phyloP scores from a whole-genome alignment of 2,888 invertebrate species.

The Drosophila suboccidentalis region DNA sequence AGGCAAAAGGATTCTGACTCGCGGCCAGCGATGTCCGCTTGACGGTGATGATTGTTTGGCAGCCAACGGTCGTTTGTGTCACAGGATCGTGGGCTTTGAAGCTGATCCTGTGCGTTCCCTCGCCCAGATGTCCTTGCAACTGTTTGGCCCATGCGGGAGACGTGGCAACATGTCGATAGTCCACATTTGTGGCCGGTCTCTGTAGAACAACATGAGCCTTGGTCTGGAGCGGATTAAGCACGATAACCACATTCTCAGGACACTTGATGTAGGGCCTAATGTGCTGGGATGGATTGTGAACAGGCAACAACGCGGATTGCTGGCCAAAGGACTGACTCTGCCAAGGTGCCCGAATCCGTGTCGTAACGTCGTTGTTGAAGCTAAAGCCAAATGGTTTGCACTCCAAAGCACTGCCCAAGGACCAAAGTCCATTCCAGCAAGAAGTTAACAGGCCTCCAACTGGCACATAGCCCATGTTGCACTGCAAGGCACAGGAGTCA shows the following conservation, averaged over 20 bases:
- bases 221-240: conserved; percentile 85
- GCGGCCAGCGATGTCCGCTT: conserved; percentile 80
- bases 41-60: conserved; percentile 88
- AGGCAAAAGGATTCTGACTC: conserved; percentile 48
- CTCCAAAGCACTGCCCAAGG: conserved; percentile 78
- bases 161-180: conserved; percentile 88
- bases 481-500: too few relatives aligned
- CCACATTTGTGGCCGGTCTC: conserved; percentile 88
- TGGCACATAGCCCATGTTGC: conserved; percentile 86
- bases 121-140: conserved; percentile 87
- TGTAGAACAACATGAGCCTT: conserved; percentile 86
- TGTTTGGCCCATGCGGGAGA: conserved; percentile 88
- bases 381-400: conserved; percentile 67
- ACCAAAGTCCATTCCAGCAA: conserved; percentile 84
- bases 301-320: background rate
- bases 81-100: conserved; percentile 88
- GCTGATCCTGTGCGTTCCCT: conserved; percentile 87
- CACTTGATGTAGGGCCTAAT: conserved; percentile 88
- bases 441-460: conserved; percentile 76
- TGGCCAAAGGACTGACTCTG: conserved; percentile 7
- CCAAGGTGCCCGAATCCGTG: conserved; percentile 16
- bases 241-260: conserved; percentile 88
- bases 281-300: conserved; percentile 11
- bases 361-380: conserved; percentile 15
- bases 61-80: conserved; percentile 87